Base-by-base conservation (phyloP, 1,140 invertebrate species). In the Nymphalis io region DNA sequence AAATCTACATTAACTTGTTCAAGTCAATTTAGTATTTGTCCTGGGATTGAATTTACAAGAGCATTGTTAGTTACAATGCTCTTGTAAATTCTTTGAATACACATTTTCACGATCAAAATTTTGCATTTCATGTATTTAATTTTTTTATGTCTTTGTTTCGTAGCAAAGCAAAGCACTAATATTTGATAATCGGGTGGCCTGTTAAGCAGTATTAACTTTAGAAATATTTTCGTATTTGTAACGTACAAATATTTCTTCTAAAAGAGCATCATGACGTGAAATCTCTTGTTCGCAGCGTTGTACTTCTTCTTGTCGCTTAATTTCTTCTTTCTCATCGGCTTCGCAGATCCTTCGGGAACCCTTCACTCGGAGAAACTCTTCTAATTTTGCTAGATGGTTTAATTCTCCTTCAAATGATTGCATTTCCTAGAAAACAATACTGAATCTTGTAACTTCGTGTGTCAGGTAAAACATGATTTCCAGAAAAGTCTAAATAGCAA, bases 351-450 rank as follows among this genome's bases (percentile, higher is more conserved):
- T 93, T 0, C 96, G 91, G 21, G 95, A 96, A 11, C 95, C 95
- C 85, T 96, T 96, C 1, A 95, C 92, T 2, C 94, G 93, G 33
- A 97, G 92, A 79, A 97, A 97, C 76, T 96, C 95, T 82, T 95
- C 94, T 11, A 97, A 89, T 72, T 95, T 96, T 55, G 94, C 92
- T 64, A 96, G 94, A 77, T 96, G 95, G 72, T 97, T 96, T 20
- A 97, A 91, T 48, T 95, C 94, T 44, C 96, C 89, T 76, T 96
- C 94, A 39, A 96, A 93, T 69, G 96, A 95, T 85, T 95, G 95
- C 94, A 97, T 96, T 86, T 96, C 96, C 77, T 93, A 72, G n/a
- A n/a, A 60, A 53, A 59, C 6, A 3, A n/a, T 0, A 20, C 16
- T 46, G n/a, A 15, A 18, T 46, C 1, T 5, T 8, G n/a, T 3